These are phyloP conservation scores for Gephyroberyx darwinii DNA, from an alignment of 2,797 vertebrate species.

Conservation along the genomic window DNA sequence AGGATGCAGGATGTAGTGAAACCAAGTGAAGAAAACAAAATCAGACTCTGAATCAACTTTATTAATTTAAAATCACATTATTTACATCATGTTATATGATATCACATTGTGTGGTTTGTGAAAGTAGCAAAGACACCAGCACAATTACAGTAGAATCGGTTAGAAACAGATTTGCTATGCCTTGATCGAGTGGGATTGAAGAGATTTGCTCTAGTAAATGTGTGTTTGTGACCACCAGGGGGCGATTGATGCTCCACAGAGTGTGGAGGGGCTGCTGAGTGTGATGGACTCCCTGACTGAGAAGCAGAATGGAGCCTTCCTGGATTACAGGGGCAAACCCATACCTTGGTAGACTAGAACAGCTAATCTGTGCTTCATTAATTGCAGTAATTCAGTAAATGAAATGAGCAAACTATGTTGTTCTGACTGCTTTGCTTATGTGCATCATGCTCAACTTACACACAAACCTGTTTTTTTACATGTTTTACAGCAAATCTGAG, in stretches of 20 bases:
- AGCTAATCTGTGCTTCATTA: neutral
- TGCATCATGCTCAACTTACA: conserved; percentile 23
- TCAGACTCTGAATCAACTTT: conserved; percentile 12
- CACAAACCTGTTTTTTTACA: conserved; percentile 7
- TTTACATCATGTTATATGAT: neutral
- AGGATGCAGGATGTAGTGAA: conserved; percentile 2
- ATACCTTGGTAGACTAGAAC: conserved; percentile 56
- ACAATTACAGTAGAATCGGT: neutral
- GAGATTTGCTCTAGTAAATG: neutral
- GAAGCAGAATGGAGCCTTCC: conserved; percentile 58
- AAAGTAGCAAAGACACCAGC: conserved; percentile 2
- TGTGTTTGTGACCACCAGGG: conserved; percentile 61
- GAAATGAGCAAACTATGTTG: conserved; percentile 24
- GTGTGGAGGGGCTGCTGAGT: conserved; percentile 51
- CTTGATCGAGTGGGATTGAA: neutral
- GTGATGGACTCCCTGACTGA: conserved; percentile 62
- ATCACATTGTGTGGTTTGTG: neutral
- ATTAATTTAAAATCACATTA: conserved; percentile 15
- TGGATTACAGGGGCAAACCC: conserved; percentile 59
- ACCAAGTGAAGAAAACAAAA: neutral
- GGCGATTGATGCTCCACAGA: conserved; percentile 42
- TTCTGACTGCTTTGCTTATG: conserved; percentile 12
- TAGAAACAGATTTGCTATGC: too few species aligned
- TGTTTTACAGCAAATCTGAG: too few species aligned
- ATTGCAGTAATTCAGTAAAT: conserved; percentile 17